Percentiles rank a stretch among this genome's conserved stretches.
phyloP scores from a whole-genome alignment of 2,113 vertebrate species.

The Petrocephalus zakoni region DNA sequence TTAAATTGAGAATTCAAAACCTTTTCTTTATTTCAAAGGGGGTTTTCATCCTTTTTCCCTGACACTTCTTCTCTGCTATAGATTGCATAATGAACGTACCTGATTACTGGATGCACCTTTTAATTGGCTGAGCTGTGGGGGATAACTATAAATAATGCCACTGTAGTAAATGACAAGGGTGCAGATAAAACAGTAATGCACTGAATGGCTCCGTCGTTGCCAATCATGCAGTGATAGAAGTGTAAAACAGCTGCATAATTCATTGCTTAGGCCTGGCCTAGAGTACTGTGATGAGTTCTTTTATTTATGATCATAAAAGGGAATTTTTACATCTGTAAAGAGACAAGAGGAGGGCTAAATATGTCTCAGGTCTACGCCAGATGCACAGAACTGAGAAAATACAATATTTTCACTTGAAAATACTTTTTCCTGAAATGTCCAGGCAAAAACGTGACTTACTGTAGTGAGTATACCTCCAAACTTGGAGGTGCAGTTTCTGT shows the following conservation, averaged over 20 bases:
- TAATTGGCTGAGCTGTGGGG: neutral
- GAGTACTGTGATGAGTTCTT: neutral
- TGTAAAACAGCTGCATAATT: neutral
- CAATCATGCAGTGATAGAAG: neutral
- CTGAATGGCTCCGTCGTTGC: neutral
- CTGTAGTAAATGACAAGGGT: neutral
- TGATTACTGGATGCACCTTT: neutral
- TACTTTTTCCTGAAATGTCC: neutral
- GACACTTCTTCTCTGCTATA: neutral
- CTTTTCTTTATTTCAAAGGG: neutral
- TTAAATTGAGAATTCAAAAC: neutral
- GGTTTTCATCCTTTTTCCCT: neutral
- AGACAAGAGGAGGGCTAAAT: neutral
- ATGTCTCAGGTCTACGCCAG: neutral
- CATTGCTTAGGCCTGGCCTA: neutral
- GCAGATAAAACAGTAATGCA: neutral
- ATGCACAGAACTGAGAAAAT: neutral
- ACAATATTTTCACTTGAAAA: neutral
- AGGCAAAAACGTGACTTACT: neutral
- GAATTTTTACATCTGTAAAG: neutral
- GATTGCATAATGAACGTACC: neutral
- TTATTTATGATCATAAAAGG: neutral
- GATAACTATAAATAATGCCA: neutral
- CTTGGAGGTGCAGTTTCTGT: neutral
- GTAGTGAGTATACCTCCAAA: neutral